Percentiles rank a stretch among this genome's conserved stretches.
Conservation (phyloP, 2,797 vertebrate genomes). For the Hydrocynus forskahlii region DNA sequence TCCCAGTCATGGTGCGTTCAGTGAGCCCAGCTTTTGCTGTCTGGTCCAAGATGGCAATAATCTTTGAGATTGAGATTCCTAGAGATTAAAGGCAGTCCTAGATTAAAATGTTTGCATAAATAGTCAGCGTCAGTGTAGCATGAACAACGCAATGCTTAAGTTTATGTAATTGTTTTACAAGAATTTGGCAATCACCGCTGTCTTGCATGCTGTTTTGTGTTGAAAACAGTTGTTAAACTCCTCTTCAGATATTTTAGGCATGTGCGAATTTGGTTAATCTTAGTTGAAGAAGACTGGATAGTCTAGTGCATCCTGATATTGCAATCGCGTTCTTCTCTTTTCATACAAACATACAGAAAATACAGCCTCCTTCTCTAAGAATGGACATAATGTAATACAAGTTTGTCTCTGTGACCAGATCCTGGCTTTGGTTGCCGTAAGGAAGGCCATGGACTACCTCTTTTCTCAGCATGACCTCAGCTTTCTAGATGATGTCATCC, state of each 20-base stretch:
- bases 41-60: not conserved
- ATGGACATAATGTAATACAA: not conserved
- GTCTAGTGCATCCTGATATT: not conserved
- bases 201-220: not conserved
- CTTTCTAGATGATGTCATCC: slow-evolving; percentile 97
- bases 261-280: not conserved
- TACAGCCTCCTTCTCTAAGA: not conserved
- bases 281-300: not conserved
- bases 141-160: not conserved
- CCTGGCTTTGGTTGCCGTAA: slow-evolving; percentile 94
- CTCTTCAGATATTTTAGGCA: not conserved
- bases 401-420: slow-evolving; percentile 78
- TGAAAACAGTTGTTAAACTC: not conserved
- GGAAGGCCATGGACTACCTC: slow-evolving; percentile 96
- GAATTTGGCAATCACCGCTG: not conserved
- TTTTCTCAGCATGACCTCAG: slow-evolving; percentile 96
- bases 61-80: not conserved
- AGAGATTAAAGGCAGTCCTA: not conserved
- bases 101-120: not conserved
- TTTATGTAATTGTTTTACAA: not conserved
- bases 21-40: not conserved
- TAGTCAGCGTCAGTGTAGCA: not conserved
- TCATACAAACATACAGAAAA: not conserved
- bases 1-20: slow-evolving; percentile 93
- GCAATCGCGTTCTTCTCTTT: not conserved